Conservation (phyloP, 23 tunicate genomes). For the Halocynthia roretzi region DNA sequence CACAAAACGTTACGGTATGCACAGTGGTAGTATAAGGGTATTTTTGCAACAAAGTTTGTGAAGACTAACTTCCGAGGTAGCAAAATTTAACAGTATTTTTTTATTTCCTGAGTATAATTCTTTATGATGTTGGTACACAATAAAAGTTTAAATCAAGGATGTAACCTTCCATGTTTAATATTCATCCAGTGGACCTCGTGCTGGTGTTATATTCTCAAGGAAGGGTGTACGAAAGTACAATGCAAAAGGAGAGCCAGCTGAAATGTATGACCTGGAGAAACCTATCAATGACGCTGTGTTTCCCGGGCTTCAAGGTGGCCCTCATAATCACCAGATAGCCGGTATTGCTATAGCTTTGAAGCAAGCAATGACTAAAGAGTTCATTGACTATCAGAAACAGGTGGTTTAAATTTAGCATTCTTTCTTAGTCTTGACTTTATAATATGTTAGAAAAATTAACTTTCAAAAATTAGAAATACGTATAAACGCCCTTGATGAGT, state of each 20-base stretch:
- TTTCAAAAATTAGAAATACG: background rate
- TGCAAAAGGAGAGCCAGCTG: conserved; percentile 37
- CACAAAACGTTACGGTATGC: conserved; percentile 91
- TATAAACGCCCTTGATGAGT: background rate
- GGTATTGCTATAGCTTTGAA: conserved; percentile 89
- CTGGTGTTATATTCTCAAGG: conserved; percentile 93
- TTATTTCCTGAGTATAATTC: background rate
- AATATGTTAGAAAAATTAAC: background rate
- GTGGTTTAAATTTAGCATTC: conserved; percentile 14
- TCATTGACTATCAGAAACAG: conserved; percentile 75
- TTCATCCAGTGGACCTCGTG: conserved; percentile 77
- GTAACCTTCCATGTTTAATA: background rate
- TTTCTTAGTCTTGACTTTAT: background rate
- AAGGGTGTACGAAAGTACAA: conserved; percentile 60
- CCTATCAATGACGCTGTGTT: conserved; percentile 99
- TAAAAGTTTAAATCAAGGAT: background rate
- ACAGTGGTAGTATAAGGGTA: too few relatives aligned
- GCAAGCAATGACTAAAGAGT: conserved; percentile 72
- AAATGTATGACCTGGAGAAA: conserved; percentile 81
- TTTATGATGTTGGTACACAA: background rate
- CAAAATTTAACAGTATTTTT: background rate
- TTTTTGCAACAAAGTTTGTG: too few relatives aligned
- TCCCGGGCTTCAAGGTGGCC: conserved; percentile 99
- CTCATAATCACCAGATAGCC: conserved; percentile 98
- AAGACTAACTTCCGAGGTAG: background rate